Percentiles rank a stretch among this genome's conserved stretches.
phyloP scores from a whole-genome alignment of 2,113 vertebrate genomes.

The Plecturocebus donacophilus region DNA sequence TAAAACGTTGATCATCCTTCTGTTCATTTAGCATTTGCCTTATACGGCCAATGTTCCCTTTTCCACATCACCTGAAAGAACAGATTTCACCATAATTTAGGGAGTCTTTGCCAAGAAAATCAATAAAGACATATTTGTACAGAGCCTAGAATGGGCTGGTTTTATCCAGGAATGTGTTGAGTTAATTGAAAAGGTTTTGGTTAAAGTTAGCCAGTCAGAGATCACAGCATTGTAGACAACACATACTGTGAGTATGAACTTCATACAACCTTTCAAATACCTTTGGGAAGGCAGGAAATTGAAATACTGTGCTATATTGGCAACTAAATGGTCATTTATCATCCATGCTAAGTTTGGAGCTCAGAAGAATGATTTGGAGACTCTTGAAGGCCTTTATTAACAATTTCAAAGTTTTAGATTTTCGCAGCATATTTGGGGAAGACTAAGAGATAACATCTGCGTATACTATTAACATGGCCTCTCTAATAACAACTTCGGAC shows the following conservation, averaged over 20 bases:
- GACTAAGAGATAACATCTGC: conserved; percentile 81
- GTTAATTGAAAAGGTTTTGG: conserved; percentile 91
- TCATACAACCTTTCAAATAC: conserved; percentile 93
- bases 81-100: conserved; percentile 62
- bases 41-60: background rate
- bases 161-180: conserved; percentile 89
- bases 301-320: conserved; percentile 95
- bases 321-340: conserved; percentile 92
- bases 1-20: background rate
- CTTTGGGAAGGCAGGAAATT: conserved; percentile 94
- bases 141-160: conserved; percentile 72
- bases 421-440: conserved; percentile 72
- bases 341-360: conserved; percentile 85
- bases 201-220: conserved; percentile 85
- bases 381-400: conserved; percentile 79
- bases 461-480: conserved; percentile 75
- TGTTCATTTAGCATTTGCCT: background rate
- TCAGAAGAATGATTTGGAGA: conserved; percentile 77
- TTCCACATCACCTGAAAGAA: conserved; percentile 52
- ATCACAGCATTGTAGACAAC: conserved; percentile 88
- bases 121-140: conserved; percentile 78
- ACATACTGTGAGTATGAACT: conserved; percentile 96
- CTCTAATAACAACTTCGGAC: conserved; percentile 78
- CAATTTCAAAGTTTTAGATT: conserved; percentile 82
- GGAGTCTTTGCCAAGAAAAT: conserved; percentile 74